A percentile compares a stretch with the other conserved stretches of the same genome.
These are phyloP conservation scores for Pygmarrhopalites habei DNA, from an alignment of 1,140 invertebrate species.

Conservation along the genomic window DNA sequence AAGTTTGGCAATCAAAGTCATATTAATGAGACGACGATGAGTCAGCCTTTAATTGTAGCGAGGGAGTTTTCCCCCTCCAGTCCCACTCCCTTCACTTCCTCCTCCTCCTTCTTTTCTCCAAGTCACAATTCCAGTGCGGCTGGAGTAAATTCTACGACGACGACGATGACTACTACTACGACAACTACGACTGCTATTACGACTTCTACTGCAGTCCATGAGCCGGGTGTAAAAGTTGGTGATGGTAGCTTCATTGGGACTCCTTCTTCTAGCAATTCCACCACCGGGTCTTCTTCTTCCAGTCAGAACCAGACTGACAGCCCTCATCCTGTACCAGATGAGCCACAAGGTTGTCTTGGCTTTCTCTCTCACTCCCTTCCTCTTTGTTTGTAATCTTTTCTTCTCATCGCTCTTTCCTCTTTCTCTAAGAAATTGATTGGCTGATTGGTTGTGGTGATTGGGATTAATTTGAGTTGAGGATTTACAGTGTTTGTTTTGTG, in stretches of 20 bases:
- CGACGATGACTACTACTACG: neutral
- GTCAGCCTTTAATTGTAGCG: neutral
- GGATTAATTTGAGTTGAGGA: too few species aligned
- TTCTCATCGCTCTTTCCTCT: neutral
- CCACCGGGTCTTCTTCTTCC: neutral
- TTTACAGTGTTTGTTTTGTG: too few species aligned
- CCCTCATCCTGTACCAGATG: neutral
- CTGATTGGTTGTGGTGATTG: too few species aligned
- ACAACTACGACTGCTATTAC: neutral
- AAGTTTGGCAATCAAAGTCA: conserved; percentile 15
- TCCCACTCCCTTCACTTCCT: neutral
- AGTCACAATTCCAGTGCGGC: neutral
- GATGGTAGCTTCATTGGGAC: neutral
- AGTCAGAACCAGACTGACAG: neutral
- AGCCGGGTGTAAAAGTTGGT: conserved; percentile 1
- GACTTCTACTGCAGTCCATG: neutral
- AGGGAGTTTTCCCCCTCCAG: neutral
- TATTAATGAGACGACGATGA: neutral
- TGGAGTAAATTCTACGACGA: neutral
- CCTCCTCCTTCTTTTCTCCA: neutral
- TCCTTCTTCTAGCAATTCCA: neutral
- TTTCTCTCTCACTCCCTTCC: too few species aligned
- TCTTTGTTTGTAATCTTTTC: too few species aligned
- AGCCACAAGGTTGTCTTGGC: neutral
- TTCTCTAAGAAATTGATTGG: neutral